Conservation (phyloP, 2,888 invertebrate species). For the Thecophora atra region DNA sequence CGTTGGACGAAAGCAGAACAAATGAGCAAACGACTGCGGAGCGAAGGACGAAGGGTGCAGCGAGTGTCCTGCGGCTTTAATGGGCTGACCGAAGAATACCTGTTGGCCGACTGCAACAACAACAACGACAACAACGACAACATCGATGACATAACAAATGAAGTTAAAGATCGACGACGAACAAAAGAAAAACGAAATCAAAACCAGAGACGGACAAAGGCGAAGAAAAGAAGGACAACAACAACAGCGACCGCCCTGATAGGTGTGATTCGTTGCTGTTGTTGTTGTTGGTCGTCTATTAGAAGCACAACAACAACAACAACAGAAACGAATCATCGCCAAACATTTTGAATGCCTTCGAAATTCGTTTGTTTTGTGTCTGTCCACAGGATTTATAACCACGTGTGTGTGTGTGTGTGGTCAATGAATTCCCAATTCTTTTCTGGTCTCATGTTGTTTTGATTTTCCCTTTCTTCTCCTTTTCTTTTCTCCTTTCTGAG, state of each 20-base stretch:
- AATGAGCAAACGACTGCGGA: too few relatives aligned
- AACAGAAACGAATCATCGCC: constrained; percentile 49
- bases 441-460: constrained; percentile 7
- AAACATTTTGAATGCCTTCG: background rate
- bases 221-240: background rate
- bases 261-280: constrained; percentile 63
- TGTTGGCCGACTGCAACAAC: constrained; percentile 23
- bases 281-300: background rate
- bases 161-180: background rate
- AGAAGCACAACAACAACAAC: constrained; percentile 46
- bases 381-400: background rate
- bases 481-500: too few relatives aligned
- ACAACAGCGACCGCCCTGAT: constrained; percentile 55
- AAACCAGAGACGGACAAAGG: background rate
- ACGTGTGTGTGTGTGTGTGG: constrained; percentile 23
- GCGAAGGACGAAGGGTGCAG: background rate
- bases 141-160: background rate
- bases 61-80: constrained; percentile 57
- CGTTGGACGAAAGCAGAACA: background rate
- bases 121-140: constrained; percentile 21
- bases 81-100: constrained; percentile 51
- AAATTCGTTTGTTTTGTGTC: background rate
- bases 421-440: background rate
- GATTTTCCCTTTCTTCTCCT: background rate
- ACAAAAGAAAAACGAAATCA: background rate